Base-by-base conservation (phyloP, 2,888 invertebrate species). In the Chaetogeoica ovagalla region DNA sequence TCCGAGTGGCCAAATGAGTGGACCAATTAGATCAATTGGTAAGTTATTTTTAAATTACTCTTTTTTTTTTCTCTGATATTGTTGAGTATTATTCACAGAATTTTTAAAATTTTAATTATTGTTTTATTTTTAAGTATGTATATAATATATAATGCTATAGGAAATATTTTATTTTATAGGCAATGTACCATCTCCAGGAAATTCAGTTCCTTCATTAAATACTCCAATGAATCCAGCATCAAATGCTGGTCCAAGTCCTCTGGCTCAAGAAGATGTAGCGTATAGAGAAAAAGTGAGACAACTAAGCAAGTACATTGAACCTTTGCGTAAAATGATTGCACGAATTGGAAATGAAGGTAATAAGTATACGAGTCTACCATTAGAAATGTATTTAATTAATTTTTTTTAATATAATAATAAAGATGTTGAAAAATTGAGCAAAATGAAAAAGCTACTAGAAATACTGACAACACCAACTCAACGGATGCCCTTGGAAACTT, bases 211-310 rank as follows among this genome's bases (percentile, higher is more conserved):
- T 57, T 93, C 93, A 0, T 87, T 95, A 23, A 95, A 94, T 86
- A 95, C 95, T 0, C 95, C 95, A 0, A 88, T 87, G 52, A 87
- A 87, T 60, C 88, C 88, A 81, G 86, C 87, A 0, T 87, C 86
- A 48, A 89, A 91, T 21, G 89, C 89, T 0, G 79, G 71, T 4
- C 89, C 89, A 76, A 91, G 91, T 85, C 92, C 92, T 0, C 89
- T 91, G 83, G 90, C 89, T 84, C 87, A 91, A 83, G 97, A 97
- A 84, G 97, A 97, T 84, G 94, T 94, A 79, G 92, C 94, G 0
- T 98, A 97, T 86, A 88, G 95, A 76, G 97, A 97, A 85, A 98
- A 97, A 87, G 93, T 97, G 82, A 91, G 95, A 52, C 95, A 97
- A 85, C 89, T 98, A 52, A 94, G 94, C 84, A 96, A 95, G 87